Evolutionary conservation across 2,113 vertebrate genomes (phyloP), one percentile per base, ranked within the genome.

Genomic region (Corvus cornix): DNA sequence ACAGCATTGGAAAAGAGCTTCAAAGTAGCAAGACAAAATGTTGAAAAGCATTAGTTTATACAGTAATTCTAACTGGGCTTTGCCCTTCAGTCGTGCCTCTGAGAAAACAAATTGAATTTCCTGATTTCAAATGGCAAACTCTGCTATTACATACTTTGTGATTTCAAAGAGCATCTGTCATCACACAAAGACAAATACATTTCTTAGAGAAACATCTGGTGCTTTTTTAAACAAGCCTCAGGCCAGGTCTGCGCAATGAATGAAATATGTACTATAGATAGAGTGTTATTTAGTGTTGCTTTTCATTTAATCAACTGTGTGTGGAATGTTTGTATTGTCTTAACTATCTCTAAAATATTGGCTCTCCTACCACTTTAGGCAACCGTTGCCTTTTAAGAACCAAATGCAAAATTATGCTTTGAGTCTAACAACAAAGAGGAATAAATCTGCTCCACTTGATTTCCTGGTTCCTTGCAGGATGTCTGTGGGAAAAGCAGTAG

Each of bases 91-190:
- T 96, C 7, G 53, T 93, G 95, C 95, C 85, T 97, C 94, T 93
- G 91, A 96, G 94, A 96, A 89, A 97, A 97, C 97, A 97, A 97
- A 97, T 94, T 97, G 95, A 97, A 97, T 98, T 98, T 98, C 97
- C 97, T 98, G 93, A 97, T 97, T 98, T 97, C 91, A 96, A 98
- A 98, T 97, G 96, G 96, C 95, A 96, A 98, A 97, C 94, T 97
- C 93, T 96, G 94, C 97, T 97, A 96, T 98, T 98, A 97, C 95
- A 98, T 97, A 97, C 95, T 97, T 97, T 89, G 77, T 92, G 97
- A 98, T 98, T 98, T 98, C 97, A 98, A 98, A 98, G 96, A 97
- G 96, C 96, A 98, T 98, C 98, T 98, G 97, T 98, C 98, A 98
- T 97, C 97, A 96, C 94, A 98, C 93, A 97, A 97, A 98, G 97